These are phyloP conservation scores for Oxyruncus cristatus DNA, from an alignment of 2,113 vertebrate genomes.

Conservation along the genomic window DNA sequence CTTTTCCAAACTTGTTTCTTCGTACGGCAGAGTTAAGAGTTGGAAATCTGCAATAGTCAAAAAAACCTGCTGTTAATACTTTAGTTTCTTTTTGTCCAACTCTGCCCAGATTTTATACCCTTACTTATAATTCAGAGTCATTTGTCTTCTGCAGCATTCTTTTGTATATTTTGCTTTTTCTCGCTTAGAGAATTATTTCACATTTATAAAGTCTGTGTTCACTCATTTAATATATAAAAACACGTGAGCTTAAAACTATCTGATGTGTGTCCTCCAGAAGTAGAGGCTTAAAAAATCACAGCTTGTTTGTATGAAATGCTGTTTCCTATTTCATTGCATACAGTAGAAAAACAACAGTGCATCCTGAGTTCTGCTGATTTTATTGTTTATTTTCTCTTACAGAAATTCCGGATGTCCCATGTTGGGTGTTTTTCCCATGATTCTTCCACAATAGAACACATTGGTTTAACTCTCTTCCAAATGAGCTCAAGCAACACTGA, in stretches of 20 bases:
- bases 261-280: neutral
- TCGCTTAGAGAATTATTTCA: neutral
- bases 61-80: neutral
- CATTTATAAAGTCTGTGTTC: neutral
- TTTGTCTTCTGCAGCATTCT: neutral
- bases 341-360: neutral
- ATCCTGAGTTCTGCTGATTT: neutral
- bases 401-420: conserved; percentile 80
- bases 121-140: neutral
- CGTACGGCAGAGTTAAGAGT: neutral
- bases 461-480: conserved; percentile 79
- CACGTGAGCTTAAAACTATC: neutral
- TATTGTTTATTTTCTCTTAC: conserved; percentile 17
- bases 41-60: neutral
- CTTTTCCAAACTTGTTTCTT: neutral
- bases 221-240: neutral
- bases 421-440: conserved; percentile 36
- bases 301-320: neutral
- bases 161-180: neutral
- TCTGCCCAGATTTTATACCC: neutral
- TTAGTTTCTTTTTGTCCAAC: neutral
- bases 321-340: neutral
- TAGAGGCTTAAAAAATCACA: neutral
- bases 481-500: neutral
- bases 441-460: conserved; percentile 61